Percentiles rank a stretch among this genome's conserved stretches.
Conservation (phyloP, 2,797 vertebrate species). For the Astyanax mexicanus region DNA sequence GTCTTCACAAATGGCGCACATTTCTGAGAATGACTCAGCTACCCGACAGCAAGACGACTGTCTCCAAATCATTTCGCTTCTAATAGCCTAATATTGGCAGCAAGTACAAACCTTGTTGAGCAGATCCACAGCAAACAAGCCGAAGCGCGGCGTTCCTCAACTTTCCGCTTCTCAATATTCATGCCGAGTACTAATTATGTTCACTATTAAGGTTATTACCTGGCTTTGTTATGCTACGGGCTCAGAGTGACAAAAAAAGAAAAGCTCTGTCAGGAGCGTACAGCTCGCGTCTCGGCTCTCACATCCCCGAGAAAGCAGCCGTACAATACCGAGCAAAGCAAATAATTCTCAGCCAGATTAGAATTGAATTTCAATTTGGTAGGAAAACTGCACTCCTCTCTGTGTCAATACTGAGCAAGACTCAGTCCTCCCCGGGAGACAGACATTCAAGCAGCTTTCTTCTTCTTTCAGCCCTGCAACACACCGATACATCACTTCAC, state of each 20-base stretch:
- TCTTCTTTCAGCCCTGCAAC: constrained; percentile 20
- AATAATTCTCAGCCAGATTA: constrained; percentile 59
- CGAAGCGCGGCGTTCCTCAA: not conserved
- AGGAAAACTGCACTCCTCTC: constrained; percentile 48
- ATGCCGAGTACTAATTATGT: constrained; percentile 25
- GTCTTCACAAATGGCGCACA: no score
- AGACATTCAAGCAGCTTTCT: constrained; percentile 39
- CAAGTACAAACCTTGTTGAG: not conserved
- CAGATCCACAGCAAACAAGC: not conserved
- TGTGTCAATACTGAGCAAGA: constrained; percentile 51
- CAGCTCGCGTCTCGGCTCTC: constrained; percentile 11
- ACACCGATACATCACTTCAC: constrained; percentile 29
- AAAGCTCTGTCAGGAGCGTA: not conserved
- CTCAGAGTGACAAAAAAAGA: constrained; percentile 17
- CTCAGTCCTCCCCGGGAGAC: constrained; percentile 38
- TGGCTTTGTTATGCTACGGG: constrained; percentile 8
- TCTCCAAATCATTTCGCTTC: not conserved
- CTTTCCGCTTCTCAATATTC: constrained; percentile 12
- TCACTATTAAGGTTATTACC: constrained; percentile 22
- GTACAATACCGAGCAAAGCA: constrained; percentile 49
- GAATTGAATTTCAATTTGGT: constrained; percentile 65
- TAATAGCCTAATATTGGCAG: constrained; percentile 15
- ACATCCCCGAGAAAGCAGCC: constrained; percentile 14
- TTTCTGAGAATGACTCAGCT: not conserved
- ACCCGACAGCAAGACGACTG: not conserved